phyloP scores from a whole-genome alignment of 2,888 invertebrate genomes.

The Ormyrus rosae region DNA sequence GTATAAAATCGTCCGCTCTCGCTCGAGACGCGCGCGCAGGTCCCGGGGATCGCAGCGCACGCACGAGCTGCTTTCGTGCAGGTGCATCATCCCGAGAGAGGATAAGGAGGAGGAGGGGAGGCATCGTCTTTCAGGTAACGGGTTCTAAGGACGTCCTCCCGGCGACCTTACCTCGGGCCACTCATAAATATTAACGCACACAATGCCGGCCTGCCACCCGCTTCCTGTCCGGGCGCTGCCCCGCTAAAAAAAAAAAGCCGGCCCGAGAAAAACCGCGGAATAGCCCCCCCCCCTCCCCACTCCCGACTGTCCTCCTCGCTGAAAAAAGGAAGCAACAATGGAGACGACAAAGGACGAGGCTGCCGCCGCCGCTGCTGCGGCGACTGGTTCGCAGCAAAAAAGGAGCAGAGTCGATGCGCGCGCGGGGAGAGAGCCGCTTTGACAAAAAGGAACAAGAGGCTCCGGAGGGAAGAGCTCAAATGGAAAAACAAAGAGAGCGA shows the following conservation, averaged over 20 bases:
- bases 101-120: conserved; percentile 14
- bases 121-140: conserved; percentile 51
- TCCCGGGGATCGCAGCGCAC: no score
- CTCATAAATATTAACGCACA: conserved; percentile 64
- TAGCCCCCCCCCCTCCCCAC: not conserved
- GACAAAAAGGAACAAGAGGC: not conserved
- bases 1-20: no score
- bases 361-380: not conserved
- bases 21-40: no score
- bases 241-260: conserved; percentile 47
- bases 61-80: conserved; percentile 6
- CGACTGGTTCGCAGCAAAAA: conserved; percentile 44
- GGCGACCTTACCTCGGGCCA: conserved; percentile 65
- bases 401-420: not conserved
- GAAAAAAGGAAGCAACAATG: conserved; percentile 5
- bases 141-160: conserved; percentile 63
- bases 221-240: conserved; percentile 56
- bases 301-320: not conserved
- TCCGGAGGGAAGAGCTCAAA: conserved; percentile 10
- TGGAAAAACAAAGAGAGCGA: not conserved
- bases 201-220: conserved; percentile 38
- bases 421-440: not conserved
- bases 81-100: conserved; percentile 39
- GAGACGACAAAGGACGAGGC: not conserved
- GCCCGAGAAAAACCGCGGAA: conserved; percentile 47